These are phyloP conservation scores for Drosophila fungiperda DNA, from an alignment of 2,888 invertebrate species.

Conservation along the genomic window DNA sequence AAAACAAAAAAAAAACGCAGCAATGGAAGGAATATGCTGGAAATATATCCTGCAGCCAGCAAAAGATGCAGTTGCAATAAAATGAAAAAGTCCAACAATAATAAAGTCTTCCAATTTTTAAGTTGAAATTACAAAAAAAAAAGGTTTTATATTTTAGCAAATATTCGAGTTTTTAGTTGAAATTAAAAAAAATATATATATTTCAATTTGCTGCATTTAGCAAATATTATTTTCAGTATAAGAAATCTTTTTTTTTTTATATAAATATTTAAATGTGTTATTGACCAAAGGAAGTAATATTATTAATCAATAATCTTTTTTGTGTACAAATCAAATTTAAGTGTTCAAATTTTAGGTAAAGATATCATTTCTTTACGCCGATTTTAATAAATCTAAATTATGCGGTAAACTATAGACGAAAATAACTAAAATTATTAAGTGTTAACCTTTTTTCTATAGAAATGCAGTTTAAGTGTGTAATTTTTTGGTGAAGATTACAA, in stretches of 20 bases:
- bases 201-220: background rate
- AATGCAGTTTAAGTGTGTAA: too few species aligned
- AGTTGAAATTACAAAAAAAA: too few species aligned
- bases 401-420: too few species aligned
- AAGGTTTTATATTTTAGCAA: background rate
- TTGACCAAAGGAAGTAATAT: background rate
- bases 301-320: too few species aligned
- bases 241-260: background rate
- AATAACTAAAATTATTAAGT: too few species aligned
- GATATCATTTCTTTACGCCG: too few species aligned
- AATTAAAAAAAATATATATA: background rate
- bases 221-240: background rate
- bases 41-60: background rate
- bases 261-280: background rate
- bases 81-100: too few species aligned
- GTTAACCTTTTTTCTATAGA: too few species aligned
- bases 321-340: too few species aligned
- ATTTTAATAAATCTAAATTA: too few species aligned
- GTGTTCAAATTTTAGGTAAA: too few species aligned
- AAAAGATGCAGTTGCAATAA: background rate
- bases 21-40: background rate
- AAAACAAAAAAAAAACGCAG: background rate
- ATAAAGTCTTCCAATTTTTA: too few species aligned
- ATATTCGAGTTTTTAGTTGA: fast-evolving
- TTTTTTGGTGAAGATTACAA: background rate